Evolutionary conservation across 2,113 vertebrate species (phyloP).

Genomic region (Dipodomys merriami): DNA sequence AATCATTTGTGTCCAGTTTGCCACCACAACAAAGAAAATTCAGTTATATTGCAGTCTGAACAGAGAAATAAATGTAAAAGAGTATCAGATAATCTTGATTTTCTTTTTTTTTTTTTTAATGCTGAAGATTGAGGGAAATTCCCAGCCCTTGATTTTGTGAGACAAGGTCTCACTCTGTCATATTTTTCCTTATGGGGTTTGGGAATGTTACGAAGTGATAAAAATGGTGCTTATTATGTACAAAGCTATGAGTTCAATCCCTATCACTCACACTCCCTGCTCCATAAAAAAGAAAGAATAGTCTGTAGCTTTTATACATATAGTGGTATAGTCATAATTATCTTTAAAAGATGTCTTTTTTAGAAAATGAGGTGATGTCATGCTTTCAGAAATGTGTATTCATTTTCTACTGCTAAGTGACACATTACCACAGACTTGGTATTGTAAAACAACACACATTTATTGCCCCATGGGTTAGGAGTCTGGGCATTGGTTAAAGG

Average conservation of each 20-base stretch:
- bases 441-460: not conserved
- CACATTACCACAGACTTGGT: not conserved
- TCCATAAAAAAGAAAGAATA: too few relatives aligned
- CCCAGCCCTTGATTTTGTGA: not conserved
- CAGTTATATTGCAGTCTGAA: not conserved
- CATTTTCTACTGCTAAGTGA: not conserved
- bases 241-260: not conserved
- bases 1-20: not conserved
- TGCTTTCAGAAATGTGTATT: not conserved
- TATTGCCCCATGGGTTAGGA: not conserved
- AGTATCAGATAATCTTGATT: not conserved
- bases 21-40: not conserved
- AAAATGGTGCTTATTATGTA: not conserved
- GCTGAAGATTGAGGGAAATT: not conserved
- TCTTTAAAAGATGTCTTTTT: not conserved
- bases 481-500: not conserved
- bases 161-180: too few relatives aligned
- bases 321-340: not conserved
- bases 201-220: not conserved
- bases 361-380: not conserved
- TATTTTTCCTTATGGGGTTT: not conserved
- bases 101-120: not conserved
- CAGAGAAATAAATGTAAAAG: not conserved
- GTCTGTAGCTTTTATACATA: not conserved
- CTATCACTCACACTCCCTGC: not conserved